These are phyloP conservation scores for Pterois miles DNA, from an alignment of 2,797 vertebrate genomes.

Conservation along the genomic window DNA sequence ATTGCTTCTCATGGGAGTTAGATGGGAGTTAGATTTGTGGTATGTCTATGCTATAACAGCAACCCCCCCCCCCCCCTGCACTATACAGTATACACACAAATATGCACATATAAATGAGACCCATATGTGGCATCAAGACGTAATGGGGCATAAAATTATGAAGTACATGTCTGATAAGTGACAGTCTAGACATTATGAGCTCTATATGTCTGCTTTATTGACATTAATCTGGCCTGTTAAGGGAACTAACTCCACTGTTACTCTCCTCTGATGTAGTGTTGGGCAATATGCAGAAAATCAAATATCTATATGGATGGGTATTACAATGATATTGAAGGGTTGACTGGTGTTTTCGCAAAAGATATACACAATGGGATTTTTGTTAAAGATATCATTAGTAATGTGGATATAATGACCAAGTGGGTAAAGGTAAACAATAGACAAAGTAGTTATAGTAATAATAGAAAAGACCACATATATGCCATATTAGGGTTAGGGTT, in stretches of 20 bases:
- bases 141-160: slow-evolving; percentile 10
- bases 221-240: slow-evolving; percentile 47
- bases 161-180: slow-evolving; percentile 14
- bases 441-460: no score
- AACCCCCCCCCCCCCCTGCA: no score
- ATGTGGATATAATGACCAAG: no score
- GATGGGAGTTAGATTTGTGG: slow-evolving; percentile 29
- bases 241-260: neutral
- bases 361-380: no score
- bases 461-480: no score
- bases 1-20: slow-evolving; percentile 25
- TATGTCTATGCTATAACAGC: neutral
- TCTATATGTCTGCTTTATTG: slow-evolving; percentile 21
- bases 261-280: neutral
- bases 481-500: no score
- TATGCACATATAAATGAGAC: slow-evolving; percentile 1
- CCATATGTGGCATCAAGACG: slow-evolving; percentile 1
- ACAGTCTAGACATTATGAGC: slow-evolving; percentile 31
- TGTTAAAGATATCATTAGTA: no score
- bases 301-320: no score
- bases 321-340: no score
- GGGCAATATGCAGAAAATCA: no score
- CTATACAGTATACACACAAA: slow-evolving; percentile 1
- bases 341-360: no score
- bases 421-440: no score